Evolutionary conservation across 2,113 vertebrate species (phyloP).

Genomic region (Paedocypris sp.): DNA sequence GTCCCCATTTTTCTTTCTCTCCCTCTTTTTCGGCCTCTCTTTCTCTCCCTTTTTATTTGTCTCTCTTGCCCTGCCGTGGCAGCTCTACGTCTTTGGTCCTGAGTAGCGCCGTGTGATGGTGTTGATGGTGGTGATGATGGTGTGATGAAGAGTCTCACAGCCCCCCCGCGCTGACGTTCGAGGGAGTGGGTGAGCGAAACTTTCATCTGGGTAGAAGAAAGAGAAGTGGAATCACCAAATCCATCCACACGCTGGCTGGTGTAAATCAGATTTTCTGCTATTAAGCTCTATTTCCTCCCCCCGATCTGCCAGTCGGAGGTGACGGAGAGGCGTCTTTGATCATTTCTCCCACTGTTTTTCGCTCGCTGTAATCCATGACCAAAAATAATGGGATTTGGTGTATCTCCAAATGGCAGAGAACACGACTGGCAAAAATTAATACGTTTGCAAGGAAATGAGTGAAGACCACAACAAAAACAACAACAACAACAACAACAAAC

Average conservation of each 20-base stretch:
- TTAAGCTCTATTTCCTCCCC: constrained; percentile 56
- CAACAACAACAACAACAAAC: constrained; percentile 54
- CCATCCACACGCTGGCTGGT: constrained; percentile 33
- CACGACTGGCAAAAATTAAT: constrained; percentile 65
- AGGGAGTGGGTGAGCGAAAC: too few species aligned
- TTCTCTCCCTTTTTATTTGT: too few species aligned
- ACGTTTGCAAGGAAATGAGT: constrained; percentile 60
- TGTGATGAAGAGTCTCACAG: too few species aligned
- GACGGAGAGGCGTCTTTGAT: constrained; percentile 61
- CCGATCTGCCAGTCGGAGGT: constrained; percentile 52
- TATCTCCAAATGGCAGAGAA: constrained; percentile 63
- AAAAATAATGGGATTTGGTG: constrained; percentile 66
- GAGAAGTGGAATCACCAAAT: constrained; percentile 22
- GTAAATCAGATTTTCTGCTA: constrained; percentile 75
- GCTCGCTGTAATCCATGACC: constrained; percentile 63
- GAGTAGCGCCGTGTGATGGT: too few species aligned
- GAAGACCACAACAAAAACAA: constrained; percentile 34
- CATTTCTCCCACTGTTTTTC: constrained; percentile 56
- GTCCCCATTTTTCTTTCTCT: too few species aligned
- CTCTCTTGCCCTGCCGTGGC: too few species aligned
- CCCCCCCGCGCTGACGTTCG: too few species aligned
- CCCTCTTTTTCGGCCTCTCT: too few species aligned
- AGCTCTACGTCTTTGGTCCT: too few species aligned
- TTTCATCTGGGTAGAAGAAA: constrained; percentile 33
- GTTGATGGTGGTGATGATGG: too few species aligned